Evolutionary conservation across 1,140 invertebrate genomes (phyloP), one percentile per base, ranked within the genome.

Genomic region (Nephotettix cincticeps): DNA sequence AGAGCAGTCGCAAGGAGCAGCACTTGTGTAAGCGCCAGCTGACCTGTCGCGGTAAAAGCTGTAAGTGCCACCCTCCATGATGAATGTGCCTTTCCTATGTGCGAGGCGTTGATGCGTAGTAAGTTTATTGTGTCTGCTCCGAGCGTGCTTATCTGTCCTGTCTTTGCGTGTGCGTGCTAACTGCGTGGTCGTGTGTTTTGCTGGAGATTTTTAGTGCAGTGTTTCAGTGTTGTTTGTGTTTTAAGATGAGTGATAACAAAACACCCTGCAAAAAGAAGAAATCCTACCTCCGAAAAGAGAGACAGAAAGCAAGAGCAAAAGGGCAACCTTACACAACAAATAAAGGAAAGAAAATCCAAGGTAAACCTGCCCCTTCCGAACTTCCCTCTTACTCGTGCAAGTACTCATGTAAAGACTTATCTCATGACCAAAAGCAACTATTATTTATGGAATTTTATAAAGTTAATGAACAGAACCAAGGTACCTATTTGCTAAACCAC

Each of bases 371-470:
- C 13, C 36, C 43, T 21, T 21, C 66, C 13, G 47, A 51, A 23
- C 23, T 28, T 6, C 56, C 56, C 29, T 43, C 23, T 36, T 69
- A 51, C 28, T 69, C 51, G 11, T 30, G 21, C 27, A 69, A 69
- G 68, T 56, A 69, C 29, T 3, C 1, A 47, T 69, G 67, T 69
- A 69, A 54, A 69, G 32, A 47, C 40, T 51, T 69, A 23, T 54
- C 23, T 29, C 1, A 47, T 25, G 67, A 69, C 2, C 47, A 69
- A 51, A 69, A 69, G 40, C 40, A 69, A 47, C 47, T 69, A 51
- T 29, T 69, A 21, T 69, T 69, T 28, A n/a, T 69, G 47, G 67
- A 51, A 17, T 51, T 68, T 69, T 69, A 69, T 54, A 51, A 69
- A 51, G 47, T 51, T 4, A n/a, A 69, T 69, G 67, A 69, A 69